These are phyloP conservation scores for Bufo gargarizans DNA, from an alignment of 2,113 vertebrate genomes.

Conservation along the genomic window DNA sequence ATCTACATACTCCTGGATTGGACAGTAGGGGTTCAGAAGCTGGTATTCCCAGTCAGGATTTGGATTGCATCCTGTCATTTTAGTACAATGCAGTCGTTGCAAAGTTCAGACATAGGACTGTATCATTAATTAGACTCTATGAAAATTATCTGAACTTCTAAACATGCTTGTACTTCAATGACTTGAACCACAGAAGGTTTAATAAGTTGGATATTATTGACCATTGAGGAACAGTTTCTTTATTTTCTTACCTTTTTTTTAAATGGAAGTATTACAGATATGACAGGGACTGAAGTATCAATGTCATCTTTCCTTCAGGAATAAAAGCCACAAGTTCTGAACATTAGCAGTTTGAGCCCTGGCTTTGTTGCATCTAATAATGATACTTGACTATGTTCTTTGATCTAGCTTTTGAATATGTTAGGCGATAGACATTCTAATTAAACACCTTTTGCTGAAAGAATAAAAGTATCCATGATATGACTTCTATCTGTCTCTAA, in stretches of 20 bases:
- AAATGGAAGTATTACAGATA: neutral
- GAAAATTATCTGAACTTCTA: neutral
- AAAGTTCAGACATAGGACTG: neutral
- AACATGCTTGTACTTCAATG: neutral
- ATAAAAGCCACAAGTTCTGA: neutral
- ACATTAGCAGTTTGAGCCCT: conserved; percentile 47
- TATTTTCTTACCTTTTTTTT: neutral
- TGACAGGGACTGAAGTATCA: neutral
- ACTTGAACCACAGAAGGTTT: neutral
- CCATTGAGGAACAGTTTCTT: neutral
- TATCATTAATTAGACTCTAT: neutral
- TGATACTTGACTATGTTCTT: conserved; percentile 68
- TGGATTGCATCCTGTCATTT: too few species aligned
- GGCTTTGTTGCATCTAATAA: conserved; percentile 62
- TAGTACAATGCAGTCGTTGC: neutral
- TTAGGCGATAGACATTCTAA: conserved; percentile 77
- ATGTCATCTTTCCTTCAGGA: neutral
- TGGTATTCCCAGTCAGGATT: too few species aligned
- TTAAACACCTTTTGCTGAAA: conserved; percentile 79
- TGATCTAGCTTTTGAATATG: conserved; percentile 73
- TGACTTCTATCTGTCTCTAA: conserved; percentile 63
- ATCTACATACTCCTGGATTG: too few species aligned
- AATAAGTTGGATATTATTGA: neutral
- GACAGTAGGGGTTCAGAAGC: too few species aligned
- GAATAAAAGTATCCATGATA: conserved; percentile 59